Evolutionary conservation across 2,113 vertebrate genomes (phyloP), one percentile per base, ranked within the genome.

Genomic region (Carassius auratus): DNA sequence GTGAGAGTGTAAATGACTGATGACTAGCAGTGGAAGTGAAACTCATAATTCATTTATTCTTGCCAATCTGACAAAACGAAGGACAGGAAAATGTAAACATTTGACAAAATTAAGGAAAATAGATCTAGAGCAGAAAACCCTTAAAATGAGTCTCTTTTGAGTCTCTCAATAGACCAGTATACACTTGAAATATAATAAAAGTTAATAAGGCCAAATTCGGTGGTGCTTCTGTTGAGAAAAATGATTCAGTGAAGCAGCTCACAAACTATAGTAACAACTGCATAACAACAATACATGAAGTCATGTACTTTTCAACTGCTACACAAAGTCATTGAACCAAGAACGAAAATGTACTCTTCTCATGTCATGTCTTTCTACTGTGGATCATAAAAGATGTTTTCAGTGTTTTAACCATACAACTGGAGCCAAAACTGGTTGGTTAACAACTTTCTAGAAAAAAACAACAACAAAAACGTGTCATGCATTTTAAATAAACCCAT

Each of bases 1-100:
- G 33, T 21, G 66, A 69, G 69, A 71, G 68, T 4, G 17, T 71
- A 9, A 71, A 73, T 73, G 69, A 42, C 36, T 73, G 36, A 42
- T 19, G 36, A 71, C 68, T 19, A 42, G 36, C 19, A 42, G 69
- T 42, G 69, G 17, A 42, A 42, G 17, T 73, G 69, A 73, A 42
- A 73, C 69, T 73, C 19, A 38, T 69, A 42, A 42, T 73, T 73
- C 5, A 73, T 42, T 73, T n/a, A 73, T 42, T 38, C n/a, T 45
- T 9, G 36, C 0, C 38, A 55, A 73, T 73, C 26, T 17, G 38
- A 17, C 17, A 45, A 45, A 45, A 8, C 8, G 38, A 42, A 42
- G 38, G 36, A 38, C 36, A 38, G 2, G 36, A 38, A 38, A 42
- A 42, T 5, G 5, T 42, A 5, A 42, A 5, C 38, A 42, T 42